Evolutionary conservation across 2,797 vertebrate species (phyloP).

Genomic region (Platalea minor): DNA sequence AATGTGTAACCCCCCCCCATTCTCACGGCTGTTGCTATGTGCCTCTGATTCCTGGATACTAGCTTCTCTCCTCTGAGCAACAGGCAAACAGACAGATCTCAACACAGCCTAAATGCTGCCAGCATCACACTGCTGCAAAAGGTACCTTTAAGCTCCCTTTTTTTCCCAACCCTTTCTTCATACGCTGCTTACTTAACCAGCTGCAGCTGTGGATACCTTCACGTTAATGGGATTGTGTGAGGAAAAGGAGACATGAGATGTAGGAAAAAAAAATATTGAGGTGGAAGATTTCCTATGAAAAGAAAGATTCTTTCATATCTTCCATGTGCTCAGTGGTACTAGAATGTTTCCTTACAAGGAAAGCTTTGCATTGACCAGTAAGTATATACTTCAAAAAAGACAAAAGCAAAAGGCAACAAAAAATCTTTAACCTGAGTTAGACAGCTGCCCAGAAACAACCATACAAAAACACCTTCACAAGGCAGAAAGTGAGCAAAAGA

Average conservation of each 20-base stretch:
- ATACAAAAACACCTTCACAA: background rate
- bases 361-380: conserved; percentile 11
- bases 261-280: background rate
- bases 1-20: background rate
- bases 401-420: background rate
- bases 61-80: background rate
- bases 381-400: background rate
- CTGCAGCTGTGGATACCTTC: background rate
- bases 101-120: background rate
- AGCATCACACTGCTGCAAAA: background rate
- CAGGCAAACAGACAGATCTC: background rate
- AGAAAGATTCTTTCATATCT: background rate
- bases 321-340: background rate
- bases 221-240: background rate
- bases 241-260: background rate
- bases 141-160: background rate
- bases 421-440: background rate
- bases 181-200: background rate
- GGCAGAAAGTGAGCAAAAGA: conserved; percentile 16
- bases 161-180: background rate
- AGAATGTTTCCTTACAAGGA: conserved; percentile 3
- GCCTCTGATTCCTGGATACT: background rate
- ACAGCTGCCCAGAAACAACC: background rate
- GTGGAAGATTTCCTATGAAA: background rate
- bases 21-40: background rate